Conservation (phyloP, 2,113 vertebrate species). For the Callionymus lyra region DNA sequence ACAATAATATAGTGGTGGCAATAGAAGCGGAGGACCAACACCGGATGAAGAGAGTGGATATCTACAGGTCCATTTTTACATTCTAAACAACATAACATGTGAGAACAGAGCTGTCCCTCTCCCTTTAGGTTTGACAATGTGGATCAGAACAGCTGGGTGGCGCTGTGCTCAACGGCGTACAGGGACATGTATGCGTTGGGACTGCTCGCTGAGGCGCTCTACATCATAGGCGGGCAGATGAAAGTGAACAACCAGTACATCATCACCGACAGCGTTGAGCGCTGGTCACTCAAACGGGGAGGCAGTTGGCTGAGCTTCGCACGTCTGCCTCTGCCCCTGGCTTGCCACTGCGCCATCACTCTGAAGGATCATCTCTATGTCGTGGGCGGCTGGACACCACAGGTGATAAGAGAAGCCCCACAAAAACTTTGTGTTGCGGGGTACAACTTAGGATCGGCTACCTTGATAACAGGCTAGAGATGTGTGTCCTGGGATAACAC, state of each 20-base stretch:
- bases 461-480: too few species aligned
- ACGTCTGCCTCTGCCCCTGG: slow-evolving; percentile 74
- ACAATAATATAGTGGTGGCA: slow-evolving; percentile 76
- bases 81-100: neutral
- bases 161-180: slow-evolving; percentile 68
- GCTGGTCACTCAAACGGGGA: slow-evolving; percentile 69
- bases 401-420: slow-evolving; percentile 67
- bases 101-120: slow-evolving; percentile 13
- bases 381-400: slow-evolving; percentile 88
- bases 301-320: slow-evolving; percentile 74
- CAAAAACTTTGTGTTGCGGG: too few species aligned
- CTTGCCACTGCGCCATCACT: slow-evolving; percentile 70
- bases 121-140: slow-evolving; percentile 69
- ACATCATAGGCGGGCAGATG: slow-evolving; percentile 84
- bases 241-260: slow-evolving; percentile 75
- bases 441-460: too few species aligned
- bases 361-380: slow-evolving; percentile 76
- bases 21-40: slow-evolving; percentile 76
- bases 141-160: slow-evolving; percentile 75
- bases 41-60: slow-evolving; percentile 71
- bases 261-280: slow-evolving; percentile 77
- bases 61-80: slow-evolving; percentile 70
- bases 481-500: too few species aligned
- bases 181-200: slow-evolving; percentile 81
- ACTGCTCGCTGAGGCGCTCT: slow-evolving; percentile 61